These are phyloP conservation scores for Imbricaverruca yamaguchii DNA, from an alignment of 2,888 invertebrate species.

Conservation along the genomic window DNA sequence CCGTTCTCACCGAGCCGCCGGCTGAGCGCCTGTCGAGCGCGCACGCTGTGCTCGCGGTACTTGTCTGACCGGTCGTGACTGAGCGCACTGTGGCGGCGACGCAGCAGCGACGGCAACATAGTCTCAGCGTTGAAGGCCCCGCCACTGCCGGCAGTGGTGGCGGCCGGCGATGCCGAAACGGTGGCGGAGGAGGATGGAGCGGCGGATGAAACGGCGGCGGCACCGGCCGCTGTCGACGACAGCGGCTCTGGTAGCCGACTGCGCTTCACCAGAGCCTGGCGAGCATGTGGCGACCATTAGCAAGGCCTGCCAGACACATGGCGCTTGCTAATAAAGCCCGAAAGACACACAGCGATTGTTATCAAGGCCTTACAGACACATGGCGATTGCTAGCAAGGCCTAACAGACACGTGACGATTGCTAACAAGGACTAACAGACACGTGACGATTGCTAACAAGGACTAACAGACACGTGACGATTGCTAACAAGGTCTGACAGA, in stretches of 20 bases:
- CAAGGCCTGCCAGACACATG: no score
- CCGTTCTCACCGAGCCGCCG: background rate
- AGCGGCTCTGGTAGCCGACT: slow-evolving; percentile 7
- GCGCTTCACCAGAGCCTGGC: slow-evolving; percentile 24
- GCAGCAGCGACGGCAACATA: slow-evolving; percentile 51
- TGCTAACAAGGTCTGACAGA: no score
- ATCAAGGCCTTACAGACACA: no score
- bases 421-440: no score
- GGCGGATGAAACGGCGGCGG: background rate
- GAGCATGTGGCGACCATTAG: background rate
- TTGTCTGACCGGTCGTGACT: background rate
- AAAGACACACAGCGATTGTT: no score
- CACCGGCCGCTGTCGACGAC: background rate
- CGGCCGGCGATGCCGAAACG: background rate
- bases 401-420: no score
- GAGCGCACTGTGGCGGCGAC: slow-evolving; percentile 47
- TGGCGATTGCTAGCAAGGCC: no score
- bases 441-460: no score
- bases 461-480: no score
- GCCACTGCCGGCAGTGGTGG: slow-evolving; percentile 34
- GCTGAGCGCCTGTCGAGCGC: background rate
- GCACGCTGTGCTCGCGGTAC: background rate
- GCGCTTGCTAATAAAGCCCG: no score
- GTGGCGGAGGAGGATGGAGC: background rate
- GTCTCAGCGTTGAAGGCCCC: slow-evolving; percentile 48